phyloP scores from a whole-genome alignment of 2,888 invertebrate species.

The Myopa testacea region DNA sequence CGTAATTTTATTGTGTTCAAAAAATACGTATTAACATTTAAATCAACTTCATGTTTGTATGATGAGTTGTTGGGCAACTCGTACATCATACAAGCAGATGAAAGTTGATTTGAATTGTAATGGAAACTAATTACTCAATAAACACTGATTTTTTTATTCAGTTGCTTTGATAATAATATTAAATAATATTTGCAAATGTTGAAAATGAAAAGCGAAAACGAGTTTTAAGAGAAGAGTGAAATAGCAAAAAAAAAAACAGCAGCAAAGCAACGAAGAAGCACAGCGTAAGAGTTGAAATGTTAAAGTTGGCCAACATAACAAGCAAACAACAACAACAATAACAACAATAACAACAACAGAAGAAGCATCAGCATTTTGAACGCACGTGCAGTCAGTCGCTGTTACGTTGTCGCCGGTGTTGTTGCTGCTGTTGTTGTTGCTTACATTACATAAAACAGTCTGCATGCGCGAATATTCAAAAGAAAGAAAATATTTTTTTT shows the following conservation, averaged over 20 bases:
- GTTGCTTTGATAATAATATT: no score
- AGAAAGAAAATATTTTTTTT: no score
- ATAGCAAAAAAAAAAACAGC: background rate
- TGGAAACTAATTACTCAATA: no score
- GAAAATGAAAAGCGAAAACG: background rate
- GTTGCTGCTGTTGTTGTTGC: background rate
- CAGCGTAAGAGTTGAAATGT: constrained; percentile 1
- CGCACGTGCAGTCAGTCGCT: background rate
- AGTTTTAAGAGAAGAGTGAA: background rate
- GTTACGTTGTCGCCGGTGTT: background rate
- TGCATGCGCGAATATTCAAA: no score
- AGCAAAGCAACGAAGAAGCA: background rate
- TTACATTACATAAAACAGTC: background rate
- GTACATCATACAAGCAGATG: no score
- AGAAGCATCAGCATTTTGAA: background rate
- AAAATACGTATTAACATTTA: no score
- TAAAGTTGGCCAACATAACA: constrained; percentile 3
- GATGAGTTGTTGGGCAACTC: no score
- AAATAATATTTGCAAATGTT: no score
- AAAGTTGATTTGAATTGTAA: no score
- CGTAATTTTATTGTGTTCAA: no score
- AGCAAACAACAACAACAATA: background rate
- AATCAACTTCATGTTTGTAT: no score
- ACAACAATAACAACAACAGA: background rate
- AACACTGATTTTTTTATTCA: no score